phyloP scores from a whole-genome alignment of 2,888 invertebrate genomes.

The Polymixis lichenea region DNA sequence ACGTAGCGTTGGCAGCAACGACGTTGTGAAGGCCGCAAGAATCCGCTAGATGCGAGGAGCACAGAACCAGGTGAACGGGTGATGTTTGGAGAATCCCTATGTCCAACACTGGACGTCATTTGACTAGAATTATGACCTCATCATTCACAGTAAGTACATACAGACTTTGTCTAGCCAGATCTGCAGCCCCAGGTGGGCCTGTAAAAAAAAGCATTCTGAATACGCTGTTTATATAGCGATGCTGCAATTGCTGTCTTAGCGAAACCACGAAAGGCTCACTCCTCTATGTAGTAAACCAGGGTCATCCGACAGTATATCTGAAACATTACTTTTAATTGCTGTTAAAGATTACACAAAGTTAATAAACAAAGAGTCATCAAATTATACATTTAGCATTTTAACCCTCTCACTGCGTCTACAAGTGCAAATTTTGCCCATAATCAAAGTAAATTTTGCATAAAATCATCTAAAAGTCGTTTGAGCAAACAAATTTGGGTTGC shows the following conservation, averaged over 20 bases:
- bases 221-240: neutral
- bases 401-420: conserved; percentile 45
- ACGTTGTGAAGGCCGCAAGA: no score
- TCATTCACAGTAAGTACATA: no score
- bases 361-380: conserved; percentile 43
- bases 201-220: no score
- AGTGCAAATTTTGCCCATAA: conserved; percentile 60
- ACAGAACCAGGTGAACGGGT: no score
- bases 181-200: neutral
- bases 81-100: no score
- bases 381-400: conserved; percentile 56
- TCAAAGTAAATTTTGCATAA: conserved; percentile 67
- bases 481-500: conserved; percentile 71
- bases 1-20: no score
- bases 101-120: no score
- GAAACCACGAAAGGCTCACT: neutral
- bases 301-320: neutral
- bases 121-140: no score
- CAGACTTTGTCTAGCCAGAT: neutral
- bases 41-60: no score
- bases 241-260: neutral
- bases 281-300: neutral
- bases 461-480: conserved; percentile 57
- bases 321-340: conserved; percentile 27
- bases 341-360: conserved; percentile 33